These are phyloP conservation scores for Sinocyclocheilus anophthalmus DNA, from an alignment of 2,113 vertebrate genomes.

Conservation along the genomic window DNA sequence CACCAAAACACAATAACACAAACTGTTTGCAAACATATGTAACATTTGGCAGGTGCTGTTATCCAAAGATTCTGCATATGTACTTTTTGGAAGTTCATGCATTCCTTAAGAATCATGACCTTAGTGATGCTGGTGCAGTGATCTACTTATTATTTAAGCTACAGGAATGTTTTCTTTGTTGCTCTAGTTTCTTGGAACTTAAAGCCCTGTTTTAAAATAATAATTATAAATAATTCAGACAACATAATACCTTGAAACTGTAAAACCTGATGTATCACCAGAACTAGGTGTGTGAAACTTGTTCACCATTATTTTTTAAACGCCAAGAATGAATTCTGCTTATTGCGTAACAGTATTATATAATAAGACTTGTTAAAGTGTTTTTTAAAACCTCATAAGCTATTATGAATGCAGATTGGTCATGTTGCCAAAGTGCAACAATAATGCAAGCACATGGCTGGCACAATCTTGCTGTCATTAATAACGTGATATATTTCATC, in stretches of 20 bases:
- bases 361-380: conserved; percentile 28
- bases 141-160: neutral
- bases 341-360: conserved; percentile 30
- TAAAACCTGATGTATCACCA: conserved; percentile 3
- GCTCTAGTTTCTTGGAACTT: neutral
- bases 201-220: neutral
- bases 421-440: neutral
- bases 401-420: neutral
- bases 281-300: neutral
- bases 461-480: neutral
- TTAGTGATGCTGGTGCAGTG: neutral
- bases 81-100: neutral
- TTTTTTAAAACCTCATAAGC: conserved; percentile 9
- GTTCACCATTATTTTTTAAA: neutral
- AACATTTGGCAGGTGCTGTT: neutral
- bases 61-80: neutral
- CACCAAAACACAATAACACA: conserved; percentile 11
- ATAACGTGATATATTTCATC: neutral
- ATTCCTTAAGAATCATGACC: neutral
- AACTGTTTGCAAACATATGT: neutral
- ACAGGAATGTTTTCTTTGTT: neutral
- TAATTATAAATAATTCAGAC: neutral
- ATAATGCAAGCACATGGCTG: neutral
- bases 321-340: neutral
- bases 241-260: neutral